phyloP scores from a whole-genome alignment of 2,113 vertebrate genomes.

The Alosa alosa region DNA sequence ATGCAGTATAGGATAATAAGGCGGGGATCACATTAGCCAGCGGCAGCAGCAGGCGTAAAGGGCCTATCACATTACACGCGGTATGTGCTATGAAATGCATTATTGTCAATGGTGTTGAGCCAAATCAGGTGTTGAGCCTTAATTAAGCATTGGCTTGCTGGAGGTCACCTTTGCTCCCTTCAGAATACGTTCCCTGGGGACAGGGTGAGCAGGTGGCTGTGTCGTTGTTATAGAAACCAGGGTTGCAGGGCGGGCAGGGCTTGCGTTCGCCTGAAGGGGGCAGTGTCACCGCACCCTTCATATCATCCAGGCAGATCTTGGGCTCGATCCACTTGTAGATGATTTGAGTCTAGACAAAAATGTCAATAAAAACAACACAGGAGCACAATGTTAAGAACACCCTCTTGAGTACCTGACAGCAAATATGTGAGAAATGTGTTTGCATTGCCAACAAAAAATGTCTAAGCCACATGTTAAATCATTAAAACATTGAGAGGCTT shows the following conservation, averaged over 20 bases:
- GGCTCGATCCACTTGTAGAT: conserved; percentile 94
- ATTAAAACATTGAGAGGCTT: neutral
- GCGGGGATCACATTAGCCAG: too few species aligned
- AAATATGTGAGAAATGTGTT: conserved; percentile 17
- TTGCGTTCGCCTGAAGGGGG: conserved; percentile 86
- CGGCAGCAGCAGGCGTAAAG: too few species aligned
- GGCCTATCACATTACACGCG: too few species aligned
- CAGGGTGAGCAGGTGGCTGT: conserved; percentile 89
- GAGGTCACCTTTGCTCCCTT: conserved; percentile 82
- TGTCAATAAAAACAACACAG: neutral
- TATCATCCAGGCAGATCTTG: conserved; percentile 87
- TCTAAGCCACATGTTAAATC: neutral
- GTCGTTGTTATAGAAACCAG: conserved; percentile 91
- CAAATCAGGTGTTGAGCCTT: neutral
- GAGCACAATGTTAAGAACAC: neutral
- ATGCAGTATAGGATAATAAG: neutral
- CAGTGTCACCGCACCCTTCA: conserved; percentile 72
- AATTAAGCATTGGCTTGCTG: neutral
- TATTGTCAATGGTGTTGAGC: too few species aligned
- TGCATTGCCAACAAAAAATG: neutral
- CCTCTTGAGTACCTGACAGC: neutral
- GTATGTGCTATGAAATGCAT: too few species aligned
- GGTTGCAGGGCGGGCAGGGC: conserved; percentile 95
- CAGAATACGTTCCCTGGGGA: conserved; percentile 81
- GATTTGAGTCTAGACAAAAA: conserved; percentile 79